phyloP scores from a whole-genome alignment of 2,888 invertebrate genomes.

The Globia sparganii region DNA sequence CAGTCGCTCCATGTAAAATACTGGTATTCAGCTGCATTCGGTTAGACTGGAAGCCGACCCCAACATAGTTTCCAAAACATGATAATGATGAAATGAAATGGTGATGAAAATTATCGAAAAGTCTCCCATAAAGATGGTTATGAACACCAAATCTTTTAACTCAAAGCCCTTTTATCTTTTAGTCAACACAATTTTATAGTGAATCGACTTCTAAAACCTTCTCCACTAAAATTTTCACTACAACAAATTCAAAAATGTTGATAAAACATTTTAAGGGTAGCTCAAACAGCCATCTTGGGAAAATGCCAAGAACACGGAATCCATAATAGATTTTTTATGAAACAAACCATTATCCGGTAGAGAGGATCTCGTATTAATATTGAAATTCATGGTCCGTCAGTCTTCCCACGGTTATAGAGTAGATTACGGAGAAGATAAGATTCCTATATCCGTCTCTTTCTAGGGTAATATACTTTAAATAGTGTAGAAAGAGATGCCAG shows the following conservation, averaged over 20 bases:
- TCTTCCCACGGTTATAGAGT: constrained; percentile 67
- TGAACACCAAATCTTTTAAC: neutral
- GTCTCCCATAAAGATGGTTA: neutral
- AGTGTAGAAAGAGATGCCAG: neutral
- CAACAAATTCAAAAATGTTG: constrained; percentile 39
- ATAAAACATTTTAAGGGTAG: constrained; percentile 35
- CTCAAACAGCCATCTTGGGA: constrained; percentile 36
- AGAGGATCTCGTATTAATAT: constrained; percentile 60
- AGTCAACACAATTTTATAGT: neutral
- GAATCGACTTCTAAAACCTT: constrained; percentile 3
- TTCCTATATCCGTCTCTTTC: constrained; percentile 42
- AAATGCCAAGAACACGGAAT: constrained; percentile 52
- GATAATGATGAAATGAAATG: no score
- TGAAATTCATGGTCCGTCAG: constrained; percentile 67
- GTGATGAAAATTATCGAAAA: no score
- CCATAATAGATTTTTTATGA: constrained; percentile 67
- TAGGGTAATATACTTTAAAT: constrained; percentile 4
- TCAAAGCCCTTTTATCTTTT: neutral
- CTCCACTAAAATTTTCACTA: neutral
- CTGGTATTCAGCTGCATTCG: no score
- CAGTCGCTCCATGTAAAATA: no score
- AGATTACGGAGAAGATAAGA: constrained; percentile 48
- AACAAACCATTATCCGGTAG: constrained; percentile 71
- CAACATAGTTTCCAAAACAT: no score
- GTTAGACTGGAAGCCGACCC: no score